Percentiles rank a stretch among this genome's conserved stretches.
These are phyloP conservation scores for Etheostoma nigrum DNA, from an alignment of 2,797 vertebrate species.

Conservation along the genomic window DNA sequence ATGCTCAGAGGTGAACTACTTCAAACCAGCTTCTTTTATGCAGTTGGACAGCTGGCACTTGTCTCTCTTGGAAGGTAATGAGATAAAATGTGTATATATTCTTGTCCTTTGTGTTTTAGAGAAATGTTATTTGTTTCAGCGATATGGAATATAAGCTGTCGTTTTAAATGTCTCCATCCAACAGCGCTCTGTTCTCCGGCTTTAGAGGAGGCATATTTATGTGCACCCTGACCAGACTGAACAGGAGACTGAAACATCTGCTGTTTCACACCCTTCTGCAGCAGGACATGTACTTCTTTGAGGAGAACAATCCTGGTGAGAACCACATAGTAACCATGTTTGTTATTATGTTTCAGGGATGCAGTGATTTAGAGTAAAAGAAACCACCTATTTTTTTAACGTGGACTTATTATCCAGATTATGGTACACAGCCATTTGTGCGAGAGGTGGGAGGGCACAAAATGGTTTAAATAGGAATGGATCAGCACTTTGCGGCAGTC, in stretches of 20 bases:
- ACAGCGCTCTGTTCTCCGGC: constrained; percentile 79
- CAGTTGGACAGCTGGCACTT: constrained; percentile 81
- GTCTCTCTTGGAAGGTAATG: constrained; percentile 88
- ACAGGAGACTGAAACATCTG: constrained; percentile 78
- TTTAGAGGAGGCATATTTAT: constrained; percentile 85
- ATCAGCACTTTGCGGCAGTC: too few relatives aligned
- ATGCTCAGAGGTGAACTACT: constrained; percentile 73
- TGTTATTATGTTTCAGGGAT: background rate
- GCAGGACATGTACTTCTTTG: constrained; percentile 92
- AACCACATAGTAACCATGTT: background rate
- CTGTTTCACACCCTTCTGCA: constrained; percentile 87
- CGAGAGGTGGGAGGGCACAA: too few relatives aligned
- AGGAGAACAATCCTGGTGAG: constrained; percentile 87
- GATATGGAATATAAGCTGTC: background rate
- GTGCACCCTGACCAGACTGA: constrained; percentile 79
- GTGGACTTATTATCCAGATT: too few relatives aligned
- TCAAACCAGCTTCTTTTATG: constrained; percentile 65
- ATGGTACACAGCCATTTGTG: too few relatives aligned
- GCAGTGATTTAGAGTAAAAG: too few relatives aligned
- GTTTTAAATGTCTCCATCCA: background rate
- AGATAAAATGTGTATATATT: background rate
- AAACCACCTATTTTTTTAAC: too few relatives aligned
- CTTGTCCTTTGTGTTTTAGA: background rate
- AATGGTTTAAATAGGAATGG: too few relatives aligned
- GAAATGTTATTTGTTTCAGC: background rate